phyloP scores from a whole-genome alignment of 2,797 vertebrate species.

The Tokudaia muenninki region DNA sequence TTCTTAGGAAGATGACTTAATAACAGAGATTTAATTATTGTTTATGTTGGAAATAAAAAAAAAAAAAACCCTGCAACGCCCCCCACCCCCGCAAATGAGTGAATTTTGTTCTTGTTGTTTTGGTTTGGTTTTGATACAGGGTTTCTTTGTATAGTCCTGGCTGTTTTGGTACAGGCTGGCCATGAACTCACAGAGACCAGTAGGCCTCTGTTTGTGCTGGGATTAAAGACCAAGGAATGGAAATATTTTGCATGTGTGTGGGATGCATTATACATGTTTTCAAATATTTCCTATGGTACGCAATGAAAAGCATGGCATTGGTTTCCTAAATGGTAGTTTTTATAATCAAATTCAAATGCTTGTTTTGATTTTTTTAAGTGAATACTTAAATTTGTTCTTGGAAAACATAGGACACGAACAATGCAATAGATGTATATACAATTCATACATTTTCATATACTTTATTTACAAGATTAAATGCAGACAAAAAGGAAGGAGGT shows the following conservation, averaged over 20 bases:
- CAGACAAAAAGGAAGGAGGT: background rate
- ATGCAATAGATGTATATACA: background rate
- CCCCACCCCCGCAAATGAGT: background rate
- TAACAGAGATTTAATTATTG: background rate
- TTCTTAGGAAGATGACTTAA: background rate
- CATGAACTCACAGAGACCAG: background rate
- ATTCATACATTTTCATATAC: background rate
- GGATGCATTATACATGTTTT: background rate
- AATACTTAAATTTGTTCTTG: background rate
- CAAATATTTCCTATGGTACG: background rate
- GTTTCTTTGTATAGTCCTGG: background rate
- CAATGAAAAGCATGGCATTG: background rate
- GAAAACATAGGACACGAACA: background rate
- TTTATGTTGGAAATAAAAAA: background rate
- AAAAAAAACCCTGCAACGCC: background rate
- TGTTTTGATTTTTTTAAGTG: background rate
- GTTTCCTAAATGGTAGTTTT: background rate
- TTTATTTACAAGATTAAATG: background rate
- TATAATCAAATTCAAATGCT: background rate
- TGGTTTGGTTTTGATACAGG: background rate
- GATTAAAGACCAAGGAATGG: background rate
- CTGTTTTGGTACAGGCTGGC: background rate
- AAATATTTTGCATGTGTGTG: background rate
- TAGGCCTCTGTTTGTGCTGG: background rate
- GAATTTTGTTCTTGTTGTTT: background rate